A percentile compares a stretch with the other conserved stretches of the same genome.
Evolutionary conservation across 1,140 invertebrate genomes (phyloP).

Genomic region (Leptopilina boulardi): DNA sequence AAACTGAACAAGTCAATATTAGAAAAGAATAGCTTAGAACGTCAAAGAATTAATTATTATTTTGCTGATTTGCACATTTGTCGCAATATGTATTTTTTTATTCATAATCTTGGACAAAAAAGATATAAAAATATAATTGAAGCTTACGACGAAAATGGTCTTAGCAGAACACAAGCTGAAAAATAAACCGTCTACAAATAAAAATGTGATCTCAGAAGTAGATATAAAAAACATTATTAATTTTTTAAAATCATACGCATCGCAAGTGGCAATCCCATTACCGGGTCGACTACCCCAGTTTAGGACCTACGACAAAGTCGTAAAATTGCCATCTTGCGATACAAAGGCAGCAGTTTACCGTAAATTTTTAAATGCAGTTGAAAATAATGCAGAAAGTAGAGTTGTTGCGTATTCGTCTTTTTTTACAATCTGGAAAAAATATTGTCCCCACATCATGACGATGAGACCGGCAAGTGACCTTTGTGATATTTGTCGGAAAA

Average conservation of each 20-base stretch:
- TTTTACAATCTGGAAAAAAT: neutral
- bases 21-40: neutral
- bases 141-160: neutral
- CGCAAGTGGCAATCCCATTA: neutral
- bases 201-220: neutral
- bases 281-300: conserved; percentile 18
- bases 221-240: neutral
- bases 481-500: conserved; percentile 13
- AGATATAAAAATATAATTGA: neutral
- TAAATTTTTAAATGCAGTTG: neutral
- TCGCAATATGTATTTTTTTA: neutral
- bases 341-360: neutral
- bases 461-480: conserved; percentile 11
- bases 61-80: neutral
- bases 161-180: neutral
- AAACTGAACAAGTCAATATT: neutral
- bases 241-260: neutral
- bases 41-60: neutral
- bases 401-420: neutral
- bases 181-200: neutral
- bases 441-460: conserved; percentile 15
- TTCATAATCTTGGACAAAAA: neutral
- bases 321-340: conserved; percentile 25
- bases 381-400: neutral
- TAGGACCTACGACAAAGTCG: neutral